phyloP scores from a whole-genome alignment of 2,113 vertebrate genomes.

The Nibea coibor region DNA sequence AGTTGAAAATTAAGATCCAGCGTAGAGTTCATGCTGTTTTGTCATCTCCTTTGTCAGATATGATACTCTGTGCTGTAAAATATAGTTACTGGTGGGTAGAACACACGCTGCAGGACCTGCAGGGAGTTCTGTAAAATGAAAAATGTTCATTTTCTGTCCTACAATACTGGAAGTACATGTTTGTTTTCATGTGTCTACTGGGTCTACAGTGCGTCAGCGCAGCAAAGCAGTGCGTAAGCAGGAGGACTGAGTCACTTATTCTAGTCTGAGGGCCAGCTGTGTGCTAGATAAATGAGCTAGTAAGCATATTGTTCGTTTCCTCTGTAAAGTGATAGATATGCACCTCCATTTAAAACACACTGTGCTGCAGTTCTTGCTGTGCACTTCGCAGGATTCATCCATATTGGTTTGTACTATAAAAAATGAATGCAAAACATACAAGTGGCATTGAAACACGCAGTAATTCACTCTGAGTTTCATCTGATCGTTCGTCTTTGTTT shows the following conservation, averaged over 20 bases:
- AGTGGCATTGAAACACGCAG: not conserved
- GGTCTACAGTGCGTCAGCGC: conserved; percentile 51
- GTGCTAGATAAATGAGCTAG: conserved; percentile 74
- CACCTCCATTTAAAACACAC: conserved; percentile 20
- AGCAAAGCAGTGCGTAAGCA: conserved; percentile 64
- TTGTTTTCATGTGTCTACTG: conserved; percentile 39
- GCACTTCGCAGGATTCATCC: conserved; percentile 1
- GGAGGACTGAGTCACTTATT: conserved; percentile 52
- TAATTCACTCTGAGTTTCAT: not conserved
- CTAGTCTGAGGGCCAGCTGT: conserved; percentile 71
- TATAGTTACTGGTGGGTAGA: conserved; percentile 10
- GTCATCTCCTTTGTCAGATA: not conserved
- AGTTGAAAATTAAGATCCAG: too few species aligned
- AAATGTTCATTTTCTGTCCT: conserved; percentile 43
- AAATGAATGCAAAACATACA: not conserved
- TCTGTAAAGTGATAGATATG: conserved; percentile 17
- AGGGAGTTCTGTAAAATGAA: conserved; percentile 48
- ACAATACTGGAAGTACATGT: conserved; percentile 9
- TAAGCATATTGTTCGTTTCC: conserved; percentile 59
- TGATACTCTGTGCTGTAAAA: conserved; percentile 13
- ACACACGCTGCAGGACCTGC: not conserved
- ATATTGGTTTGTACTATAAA: too few species aligned
- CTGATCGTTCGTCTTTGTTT: conserved; percentile 1
- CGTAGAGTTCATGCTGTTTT: not conserved
- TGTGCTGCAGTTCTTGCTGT: conserved; percentile 9